A percentile compares a stretch with the other conserved stretches of the same genome.
phyloP scores from a whole-genome alignment of 2,113 vertebrate genomes.

The Hydrolagus affinis region DNA sequence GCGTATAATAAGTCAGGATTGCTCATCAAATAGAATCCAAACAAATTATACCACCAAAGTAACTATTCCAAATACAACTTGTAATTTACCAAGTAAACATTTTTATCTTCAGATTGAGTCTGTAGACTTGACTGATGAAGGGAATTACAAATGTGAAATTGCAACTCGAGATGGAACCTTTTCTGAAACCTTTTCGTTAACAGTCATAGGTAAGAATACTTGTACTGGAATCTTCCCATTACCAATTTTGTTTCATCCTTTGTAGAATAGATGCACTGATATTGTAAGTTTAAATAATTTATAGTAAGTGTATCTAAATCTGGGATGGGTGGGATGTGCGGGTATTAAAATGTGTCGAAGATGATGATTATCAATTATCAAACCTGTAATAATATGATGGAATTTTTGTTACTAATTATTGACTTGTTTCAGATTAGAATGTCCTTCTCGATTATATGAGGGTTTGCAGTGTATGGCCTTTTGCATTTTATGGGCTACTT shows the following conservation, averaged over 20 bases:
- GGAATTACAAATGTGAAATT: conserved; percentile 18
- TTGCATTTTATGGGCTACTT: too few relatives aligned
- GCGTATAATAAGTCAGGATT: too few relatives aligned
- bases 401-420: too few relatives aligned
- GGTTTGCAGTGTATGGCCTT: too few relatives aligned
- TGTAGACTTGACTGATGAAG: conserved; percentile 12
- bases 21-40: too few relatives aligned
- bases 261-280: not conserved
- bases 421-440: too few relatives aligned
- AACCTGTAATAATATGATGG: too few relatives aligned
- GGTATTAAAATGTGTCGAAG: too few relatives aligned
- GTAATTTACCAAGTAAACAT: not conserved
- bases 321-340: too few relatives aligned
- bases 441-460: too few relatives aligned
- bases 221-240: not conserved
- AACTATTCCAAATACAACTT: not conserved
- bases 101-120: not conserved
- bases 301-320: too few relatives aligned
- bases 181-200: not conserved
- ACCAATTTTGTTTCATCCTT: not conserved
- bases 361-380: too few relatives aligned
- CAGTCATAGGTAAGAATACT: not conserved
- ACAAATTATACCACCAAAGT: not conserved
- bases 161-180: not conserved
- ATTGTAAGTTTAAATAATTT: not conserved